A percentile compares a stretch with the other conserved stretches of the same genome.
Conservation (phyloP, 2,888 invertebrate genomes). For the Yponomeuta sedellus region DNA sequence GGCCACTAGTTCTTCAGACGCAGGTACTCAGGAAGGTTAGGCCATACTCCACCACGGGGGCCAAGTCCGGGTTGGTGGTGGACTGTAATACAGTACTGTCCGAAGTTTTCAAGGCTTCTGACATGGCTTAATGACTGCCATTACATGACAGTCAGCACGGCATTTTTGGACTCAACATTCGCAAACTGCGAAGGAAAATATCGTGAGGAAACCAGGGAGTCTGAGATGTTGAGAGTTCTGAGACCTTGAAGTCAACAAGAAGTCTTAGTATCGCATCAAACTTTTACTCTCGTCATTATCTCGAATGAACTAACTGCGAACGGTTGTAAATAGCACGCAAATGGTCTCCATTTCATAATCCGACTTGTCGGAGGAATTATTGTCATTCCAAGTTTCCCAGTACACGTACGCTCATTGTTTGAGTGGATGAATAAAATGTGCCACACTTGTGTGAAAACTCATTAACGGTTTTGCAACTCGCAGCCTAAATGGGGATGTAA, state of each 20-base stretch:
- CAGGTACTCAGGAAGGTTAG: too few species aligned
- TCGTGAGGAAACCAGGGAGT: too few species aligned
- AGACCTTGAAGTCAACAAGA: not conserved
- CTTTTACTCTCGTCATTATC: not conserved
- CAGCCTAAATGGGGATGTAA: constrained; percentile 22
- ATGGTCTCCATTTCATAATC: constrained; percentile 41
- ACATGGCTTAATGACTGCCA: too few species aligned
- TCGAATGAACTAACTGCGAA: not conserved
- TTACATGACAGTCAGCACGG: too few species aligned
- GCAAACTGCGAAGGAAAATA: too few species aligned
- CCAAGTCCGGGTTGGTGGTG: too few species aligned
- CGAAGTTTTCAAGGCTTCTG: too few species aligned
- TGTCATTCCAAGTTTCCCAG: constrained; percentile 56
- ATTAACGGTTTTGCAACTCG: constrained; percentile 49
- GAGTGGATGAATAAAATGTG: constrained; percentile 35
- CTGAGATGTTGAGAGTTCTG: too few species aligned
- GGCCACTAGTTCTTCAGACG: too few species aligned
- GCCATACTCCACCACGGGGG: too few species aligned
- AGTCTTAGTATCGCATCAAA: not conserved
- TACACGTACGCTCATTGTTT: constrained; percentile 51
- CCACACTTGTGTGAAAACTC: constrained; percentile 55
- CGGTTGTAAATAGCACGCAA: constrained; percentile 12
- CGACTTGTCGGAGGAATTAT: constrained; percentile 46
- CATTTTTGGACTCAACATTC: too few species aligned
- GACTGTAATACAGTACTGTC: too few species aligned